These are phyloP conservation scores for Ctenopoma kingsleyae DNA, from an alignment of 2,797 vertebrate genomes.

Conservation along the genomic window DNA sequence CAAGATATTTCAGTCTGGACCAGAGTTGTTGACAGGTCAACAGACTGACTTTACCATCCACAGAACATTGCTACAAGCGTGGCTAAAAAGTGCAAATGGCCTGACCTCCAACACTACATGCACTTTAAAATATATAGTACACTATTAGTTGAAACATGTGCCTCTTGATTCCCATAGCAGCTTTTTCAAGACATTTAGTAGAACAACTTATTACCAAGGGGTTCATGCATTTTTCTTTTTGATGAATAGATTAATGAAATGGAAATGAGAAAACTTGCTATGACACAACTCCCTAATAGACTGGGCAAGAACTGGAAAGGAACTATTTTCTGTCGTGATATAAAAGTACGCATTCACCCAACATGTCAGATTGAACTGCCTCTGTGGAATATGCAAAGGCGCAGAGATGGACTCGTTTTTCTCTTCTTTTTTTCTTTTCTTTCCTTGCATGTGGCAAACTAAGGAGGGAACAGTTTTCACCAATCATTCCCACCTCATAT, in stretches of 20 bases:
- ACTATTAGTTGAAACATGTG: slow-evolving; percentile 29
- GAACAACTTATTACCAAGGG: slow-evolving; percentile 62
- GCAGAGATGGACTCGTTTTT: slow-evolving; percentile 22
- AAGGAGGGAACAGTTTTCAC: slow-evolving; percentile 38
- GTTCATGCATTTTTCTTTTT: slow-evolving; percentile 75
- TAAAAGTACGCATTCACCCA: slow-evolving; percentile 34
- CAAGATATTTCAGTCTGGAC: slow-evolving; percentile 19
- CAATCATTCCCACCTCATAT: slow-evolving; percentile 16
- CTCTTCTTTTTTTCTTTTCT: slow-evolving; percentile 6
- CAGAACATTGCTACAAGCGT: not conserved
- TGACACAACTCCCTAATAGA: slow-evolving; percentile 57
- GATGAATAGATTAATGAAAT: slow-evolving; percentile 77
- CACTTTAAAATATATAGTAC: slow-evolving; percentile 29
- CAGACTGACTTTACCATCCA: not conserved
- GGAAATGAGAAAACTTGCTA: slow-evolving; percentile 68
- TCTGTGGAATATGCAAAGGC: slow-evolving; percentile 39
- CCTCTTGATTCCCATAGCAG: slow-evolving; percentile 48
- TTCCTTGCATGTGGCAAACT: slow-evolving; percentile 27
- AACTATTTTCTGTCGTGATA: slow-evolving; percentile 52
- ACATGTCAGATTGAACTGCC: slow-evolving; percentile 35
- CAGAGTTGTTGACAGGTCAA: not conserved
- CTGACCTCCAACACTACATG: slow-evolving; percentile 2
- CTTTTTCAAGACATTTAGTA: slow-evolving; percentile 63
- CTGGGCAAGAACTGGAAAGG: slow-evolving; percentile 43
- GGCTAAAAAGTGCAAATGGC: slow-evolving; percentile 1